Base-by-base conservation (phyloP, 2,888 invertebrate species). In the Tenthredo mesomela region DNA sequence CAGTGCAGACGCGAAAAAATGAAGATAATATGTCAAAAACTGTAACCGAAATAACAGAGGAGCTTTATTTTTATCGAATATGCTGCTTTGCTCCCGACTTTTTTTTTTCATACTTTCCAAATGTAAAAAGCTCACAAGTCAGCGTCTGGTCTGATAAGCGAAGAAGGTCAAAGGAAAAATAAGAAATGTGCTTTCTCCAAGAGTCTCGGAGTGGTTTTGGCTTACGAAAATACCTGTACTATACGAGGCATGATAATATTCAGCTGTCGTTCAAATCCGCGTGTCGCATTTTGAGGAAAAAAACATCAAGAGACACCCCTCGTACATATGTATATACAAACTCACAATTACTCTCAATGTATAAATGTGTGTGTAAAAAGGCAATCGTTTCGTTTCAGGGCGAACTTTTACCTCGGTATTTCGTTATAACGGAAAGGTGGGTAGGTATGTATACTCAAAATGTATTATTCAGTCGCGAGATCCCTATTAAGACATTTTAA, bases 401-500 rank as follows among this genome's bases (percentile, higher is more conserved):
- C 71, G 73, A 12, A 43, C 29, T 54, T 77, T 54, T 33, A 77
- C 50, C 54, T 29, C 29, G 33, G 77, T 54, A 77, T 43, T 73
- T 73, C 73, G 73, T 37, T 70, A n/a, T 70, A 37, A 15, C 3
- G n/a, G 0, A 21, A 10, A 12, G 21, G 47, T 47, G 47, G 47
- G 47, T 15, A 29, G 18, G 33, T 29, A 1, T 77, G n/a, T 25
- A 1, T 77, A 54, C 50, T 40, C n/a, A 54, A 77, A 77, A 77
- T 77, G 77, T 77, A 77, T 77, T 77, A 77, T 77, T 77, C 77
- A 77, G 10, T 33, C 77, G n/a, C 10, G 15, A 29, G 18, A 54
- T 77, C 54, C 77, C 77, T 33, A 33, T 77, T 54, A 77, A 77
- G 77, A 77, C 50, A 54, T 77, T 77, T 37, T 77, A 77, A 77